These are phyloP conservation scores for Anagrus nilaparvatae DNA, from an alignment of 1,140 invertebrate genomes.

Conservation along the genomic window DNA sequence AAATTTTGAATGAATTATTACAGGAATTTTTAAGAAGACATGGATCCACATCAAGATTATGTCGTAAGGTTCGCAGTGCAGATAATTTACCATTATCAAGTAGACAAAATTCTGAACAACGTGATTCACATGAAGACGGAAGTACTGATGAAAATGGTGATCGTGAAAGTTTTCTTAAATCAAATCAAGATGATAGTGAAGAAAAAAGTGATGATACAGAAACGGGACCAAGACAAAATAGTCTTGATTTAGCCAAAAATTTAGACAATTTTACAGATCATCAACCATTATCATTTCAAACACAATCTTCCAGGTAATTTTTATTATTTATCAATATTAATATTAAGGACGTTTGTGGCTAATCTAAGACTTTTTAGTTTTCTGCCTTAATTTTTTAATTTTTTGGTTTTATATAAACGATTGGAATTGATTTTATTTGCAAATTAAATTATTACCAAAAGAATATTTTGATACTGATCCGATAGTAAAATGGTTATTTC, in stretches of 20 bases:
- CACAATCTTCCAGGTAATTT: conserved; percentile 29
- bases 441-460: no score
- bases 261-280: conserved; percentile 25
- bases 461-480: no score
- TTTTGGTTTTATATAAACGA: no score
- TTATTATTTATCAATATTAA: no score
- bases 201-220: conserved; percentile 32
- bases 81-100: conserved; percentile 46
- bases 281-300: conserved; percentile 26
- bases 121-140: conserved; percentile 31
- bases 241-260: conserved; percentile 29
- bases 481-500: no score
- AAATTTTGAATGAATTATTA: no score
- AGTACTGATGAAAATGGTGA: conserved; percentile 43
- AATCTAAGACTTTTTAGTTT: no score
- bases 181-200: conserved; percentile 26
- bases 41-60: conserved; percentile 65
- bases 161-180: conserved; percentile 36
- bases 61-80: conserved; percentile 63
- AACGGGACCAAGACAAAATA: conserved; percentile 28
- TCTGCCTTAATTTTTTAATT: no score
- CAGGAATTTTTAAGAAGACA: conserved; percentile 58
- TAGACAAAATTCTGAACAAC: conserved; percentile 26
- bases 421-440: no score
- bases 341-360: no score